phyloP scores from a whole-genome alignment of 2,888 invertebrate genomes.

The Axea sp. region DNA sequence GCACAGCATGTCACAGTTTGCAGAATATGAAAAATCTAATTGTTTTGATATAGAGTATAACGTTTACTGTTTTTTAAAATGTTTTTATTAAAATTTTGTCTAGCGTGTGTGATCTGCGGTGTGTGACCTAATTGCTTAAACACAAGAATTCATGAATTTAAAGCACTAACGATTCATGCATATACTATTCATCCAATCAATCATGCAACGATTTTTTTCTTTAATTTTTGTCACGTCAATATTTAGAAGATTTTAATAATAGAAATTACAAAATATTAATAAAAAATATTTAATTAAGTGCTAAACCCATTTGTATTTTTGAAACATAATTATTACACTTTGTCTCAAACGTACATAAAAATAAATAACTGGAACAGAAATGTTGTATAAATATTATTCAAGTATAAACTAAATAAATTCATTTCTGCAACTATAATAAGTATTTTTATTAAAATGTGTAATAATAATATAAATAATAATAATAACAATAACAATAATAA shows the following conservation, averaged over 20 bases:
- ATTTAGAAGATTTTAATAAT: conserved; percentile 30
- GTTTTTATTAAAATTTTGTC: conserved; percentile 70
- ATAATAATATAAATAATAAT: too few species aligned
- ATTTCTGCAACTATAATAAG: too few species aligned
- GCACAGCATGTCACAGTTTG: too few species aligned
- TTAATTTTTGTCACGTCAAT: conserved; percentile 8
- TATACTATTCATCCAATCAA: conserved; percentile 40
- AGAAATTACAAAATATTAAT: conserved; percentile 10
- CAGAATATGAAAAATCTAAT: conserved; percentile 35
- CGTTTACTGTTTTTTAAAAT: conserved; percentile 71
- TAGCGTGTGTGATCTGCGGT: conserved; percentile 50
- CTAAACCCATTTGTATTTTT: too few species aligned
- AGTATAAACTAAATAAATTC: too few species aligned
- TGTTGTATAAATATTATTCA: too few species aligned
- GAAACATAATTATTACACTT: too few species aligned
- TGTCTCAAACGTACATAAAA: too few species aligned
- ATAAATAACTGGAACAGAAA: too few species aligned
- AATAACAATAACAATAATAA: too few species aligned
- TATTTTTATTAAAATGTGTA: too few species aligned
- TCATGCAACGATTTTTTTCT: conserved; percentile 27
- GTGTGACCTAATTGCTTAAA: conserved; percentile 74
- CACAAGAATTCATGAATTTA: conserved; percentile 73
- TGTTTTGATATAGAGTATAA: conserved; percentile 67
- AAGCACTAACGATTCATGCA: conserved; percentile 56
- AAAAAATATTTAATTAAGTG: conserved; percentile 1